Evolutionary conservation across 2,888 invertebrate genomes (phyloP).

Genomic region (Tromatobia lineatoria): DNA sequence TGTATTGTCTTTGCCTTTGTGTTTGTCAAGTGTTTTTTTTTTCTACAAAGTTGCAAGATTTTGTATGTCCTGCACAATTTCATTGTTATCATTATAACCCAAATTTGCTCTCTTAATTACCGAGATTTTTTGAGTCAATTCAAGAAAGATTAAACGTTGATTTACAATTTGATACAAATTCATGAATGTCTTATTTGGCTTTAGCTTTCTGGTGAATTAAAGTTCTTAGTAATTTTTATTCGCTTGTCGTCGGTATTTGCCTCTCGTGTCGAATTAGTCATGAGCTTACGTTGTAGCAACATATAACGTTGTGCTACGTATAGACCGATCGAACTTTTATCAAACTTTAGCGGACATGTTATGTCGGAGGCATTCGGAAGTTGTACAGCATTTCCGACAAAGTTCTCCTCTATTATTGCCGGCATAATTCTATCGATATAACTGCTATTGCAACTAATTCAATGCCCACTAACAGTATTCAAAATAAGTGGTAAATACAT

Average conservation of each 20-base stretch:
- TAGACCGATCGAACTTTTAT: conserved; percentile 46
- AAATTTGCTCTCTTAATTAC: too few species aligned
- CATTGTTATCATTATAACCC: too few species aligned
- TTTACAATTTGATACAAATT: too few species aligned
- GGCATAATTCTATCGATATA: not conserved
- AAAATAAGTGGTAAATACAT: not conserved
- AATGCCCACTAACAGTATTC: not conserved
- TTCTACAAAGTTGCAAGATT: too few species aligned
- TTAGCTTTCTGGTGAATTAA: too few species aligned
- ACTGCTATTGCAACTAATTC: not conserved
- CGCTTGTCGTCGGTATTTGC: conserved; percentile 4
- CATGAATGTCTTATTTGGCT: too few species aligned
- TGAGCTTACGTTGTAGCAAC: conserved; percentile 22
- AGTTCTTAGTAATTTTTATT: conserved; percentile 1
- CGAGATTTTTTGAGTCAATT: too few species aligned
- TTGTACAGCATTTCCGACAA: not conserved
- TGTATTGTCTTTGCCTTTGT: too few species aligned
- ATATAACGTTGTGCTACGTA: conserved; percentile 13
- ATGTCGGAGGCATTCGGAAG: not conserved
- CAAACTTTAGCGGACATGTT: conserved; percentile 25
- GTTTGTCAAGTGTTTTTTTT: too few species aligned
- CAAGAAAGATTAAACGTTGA: too few species aligned
- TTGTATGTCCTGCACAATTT: too few species aligned
- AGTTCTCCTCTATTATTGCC: not conserved
- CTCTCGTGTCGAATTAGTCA: conserved; percentile 38